phyloP scores from a whole-genome alignment of 2,888 invertebrate species.

The Drosophila leonis region DNA sequence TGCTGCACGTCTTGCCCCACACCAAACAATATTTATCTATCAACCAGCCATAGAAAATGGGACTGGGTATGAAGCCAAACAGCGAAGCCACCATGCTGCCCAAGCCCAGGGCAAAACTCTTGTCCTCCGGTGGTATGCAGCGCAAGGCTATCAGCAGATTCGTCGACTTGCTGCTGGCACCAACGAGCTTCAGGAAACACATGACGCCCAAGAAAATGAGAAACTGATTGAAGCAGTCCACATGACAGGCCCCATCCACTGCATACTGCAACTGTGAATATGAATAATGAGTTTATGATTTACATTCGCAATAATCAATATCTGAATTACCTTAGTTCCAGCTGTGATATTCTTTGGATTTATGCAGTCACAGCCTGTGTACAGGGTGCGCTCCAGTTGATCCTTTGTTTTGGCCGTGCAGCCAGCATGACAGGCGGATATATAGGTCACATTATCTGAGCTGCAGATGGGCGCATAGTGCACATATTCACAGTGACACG shows the following conservation, averaged over 20 bases:
- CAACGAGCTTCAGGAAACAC: slow-evolving; percentile 87
- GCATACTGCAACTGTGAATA: slow-evolving; percentile 48
- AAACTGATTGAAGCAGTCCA: slow-evolving; percentile 87
- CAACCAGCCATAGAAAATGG: slow-evolving; percentile 90
- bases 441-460: slow-evolving; percentile 88
- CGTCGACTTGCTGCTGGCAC: slow-evolving; percentile 87
- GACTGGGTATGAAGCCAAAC: slow-evolving; percentile 90
- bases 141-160: slow-evolving; percentile 87
- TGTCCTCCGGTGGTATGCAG: slow-evolving; percentile 89
- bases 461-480: slow-evolving; percentile 91
- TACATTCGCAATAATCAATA: not conserved
- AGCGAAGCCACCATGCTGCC: slow-evolving; percentile 88
- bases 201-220: slow-evolving; percentile 86
- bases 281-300: not conserved
- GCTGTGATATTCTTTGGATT: slow-evolving; percentile 1
- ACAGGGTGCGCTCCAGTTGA: slow-evolving; percentile 46
- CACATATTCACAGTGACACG: slow-evolving; percentile 89
- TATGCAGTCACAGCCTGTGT: slow-evolving; percentile 60
- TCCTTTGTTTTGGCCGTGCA: slow-evolving; percentile 85
- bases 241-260: slow-evolving; percentile 86
- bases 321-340: slow-evolving; percentile 19
- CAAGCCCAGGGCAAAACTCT: slow-evolving; percentile 89
- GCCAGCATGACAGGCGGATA: slow-evolving; percentile 92
- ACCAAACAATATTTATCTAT: slow-evolving; percentile 88
- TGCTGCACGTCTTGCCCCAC: slow-evolving; percentile 90